These are phyloP conservation scores for Latrodectus elegans DNA, from an alignment of 2,888 invertebrate species.

Conservation along the genomic window DNA sequence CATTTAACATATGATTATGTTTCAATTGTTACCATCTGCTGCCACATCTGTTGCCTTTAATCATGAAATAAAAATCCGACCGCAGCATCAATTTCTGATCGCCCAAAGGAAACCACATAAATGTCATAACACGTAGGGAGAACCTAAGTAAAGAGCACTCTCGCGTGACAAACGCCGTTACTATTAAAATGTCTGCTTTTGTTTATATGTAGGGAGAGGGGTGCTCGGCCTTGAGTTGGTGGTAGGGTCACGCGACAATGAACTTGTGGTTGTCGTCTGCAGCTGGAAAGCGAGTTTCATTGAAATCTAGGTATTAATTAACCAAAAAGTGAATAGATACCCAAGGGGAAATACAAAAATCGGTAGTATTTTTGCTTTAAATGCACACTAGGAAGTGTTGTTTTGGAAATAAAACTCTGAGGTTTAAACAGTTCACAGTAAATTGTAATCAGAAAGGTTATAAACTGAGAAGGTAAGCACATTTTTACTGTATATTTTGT, in stretches of 20 bases:
- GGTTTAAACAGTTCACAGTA: too few relatives aligned
- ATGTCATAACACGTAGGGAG: slow-evolving; percentile 3
- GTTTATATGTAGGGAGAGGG: slow-evolving; percentile 31
- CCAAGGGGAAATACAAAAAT: too few relatives aligned
- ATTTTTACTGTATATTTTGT: too few relatives aligned
- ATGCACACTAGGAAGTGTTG: too few relatives aligned
- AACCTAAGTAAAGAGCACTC: slow-evolving; percentile 4
- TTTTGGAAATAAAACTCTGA: too few relatives aligned
- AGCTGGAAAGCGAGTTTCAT: slow-evolving; percentile 28
- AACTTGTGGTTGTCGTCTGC: slow-evolving; percentile 22
- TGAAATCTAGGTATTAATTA: background rate
- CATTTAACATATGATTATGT: too few relatives aligned
- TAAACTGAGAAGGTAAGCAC: too few relatives aligned
- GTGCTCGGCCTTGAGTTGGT: slow-evolving; percentile 15
- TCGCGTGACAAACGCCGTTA: slow-evolving; percentile 48
- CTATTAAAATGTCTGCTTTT: slow-evolving; percentile 38
- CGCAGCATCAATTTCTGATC: background rate
- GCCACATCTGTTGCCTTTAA: background rate
- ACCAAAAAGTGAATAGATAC: background rate
- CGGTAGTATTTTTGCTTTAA: too few relatives aligned
- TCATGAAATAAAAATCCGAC: background rate
- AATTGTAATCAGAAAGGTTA: too few relatives aligned
- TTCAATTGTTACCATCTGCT: too few relatives aligned
- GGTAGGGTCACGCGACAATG: slow-evolving; percentile 10
- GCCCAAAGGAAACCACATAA: background rate